Evolutionary conservation across 2,888 invertebrate species (phyloP), one percentile per base, ranked within the genome.

Genomic region (Timandra comae): DNA sequence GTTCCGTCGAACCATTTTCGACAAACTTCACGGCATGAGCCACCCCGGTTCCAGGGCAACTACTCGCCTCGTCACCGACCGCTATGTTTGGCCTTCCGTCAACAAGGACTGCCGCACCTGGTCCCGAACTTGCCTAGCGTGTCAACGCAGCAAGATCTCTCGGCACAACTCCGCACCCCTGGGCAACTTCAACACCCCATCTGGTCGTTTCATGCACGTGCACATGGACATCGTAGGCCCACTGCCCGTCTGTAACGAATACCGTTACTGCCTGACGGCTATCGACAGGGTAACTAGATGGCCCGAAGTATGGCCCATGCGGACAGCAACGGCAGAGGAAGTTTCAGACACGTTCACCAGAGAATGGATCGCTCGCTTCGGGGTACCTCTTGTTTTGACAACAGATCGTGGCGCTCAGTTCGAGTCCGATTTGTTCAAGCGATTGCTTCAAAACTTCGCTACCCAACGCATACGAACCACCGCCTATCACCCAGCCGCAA

Each of bases 221-320:
- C 71, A 75, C 38, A 48, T 78, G 0, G 75, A 82, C 43, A 33
- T 33, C 5, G 13, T 33, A 3, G 19, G 19, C 7, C 19, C 19
- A 19, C 19, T 19, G 19, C 19, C 19, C 7, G 4, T 7, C 7
- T 5, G 19, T 7, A 19, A 19, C 4, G 19, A 7, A 7, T 19
- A 19, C 7, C 19, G 7, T 3, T 19, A 19, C 7, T 19, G 19
- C 7, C 7, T 19, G 19, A 19, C 19, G 7, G 19, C 19, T 3
- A 36, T 54, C 16, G 50, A 54, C 29, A 12, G 52, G 1, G 46
- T 42, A 24, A 52, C 49, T 4, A 43, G 65, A 5, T 70, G 74
- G 72, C 56, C 66, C 7, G 72, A 70, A 41, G 65, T 52, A 3
- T 37, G 58, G 7, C 69, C 72, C 0, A 10, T 70, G 1, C 5